Conservation (phyloP, 2,888 invertebrate species). For the Leptogaster cylindrica region DNA sequence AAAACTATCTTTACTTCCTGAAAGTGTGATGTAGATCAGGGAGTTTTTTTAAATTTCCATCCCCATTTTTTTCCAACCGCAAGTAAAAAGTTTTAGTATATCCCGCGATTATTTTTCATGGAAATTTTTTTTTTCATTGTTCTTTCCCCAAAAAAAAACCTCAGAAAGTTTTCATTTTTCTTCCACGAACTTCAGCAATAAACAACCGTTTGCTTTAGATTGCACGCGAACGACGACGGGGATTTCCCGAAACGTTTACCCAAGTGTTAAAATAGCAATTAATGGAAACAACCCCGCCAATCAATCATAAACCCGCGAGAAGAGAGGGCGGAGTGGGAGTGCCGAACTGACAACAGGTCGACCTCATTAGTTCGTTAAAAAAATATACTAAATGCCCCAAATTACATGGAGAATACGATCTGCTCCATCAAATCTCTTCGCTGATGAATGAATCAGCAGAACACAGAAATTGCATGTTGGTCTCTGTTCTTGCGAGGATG, state of each 20-base stretch:
- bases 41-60: no score
- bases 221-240: neutral
- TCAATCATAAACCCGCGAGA: slow-evolving; percentile 2
- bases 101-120: no score
- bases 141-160: no score
- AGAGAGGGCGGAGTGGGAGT: no score
- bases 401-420: neutral
- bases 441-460: slow-evolving; percentile 12
- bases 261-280: slow-evolving; percentile 28
- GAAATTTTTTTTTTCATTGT: no score
- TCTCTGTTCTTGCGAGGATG: no score
- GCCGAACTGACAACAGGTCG: neutral
- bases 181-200: no score
- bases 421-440: neutral
- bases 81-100: no score
- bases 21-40: no score
- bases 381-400: slow-evolving; percentile 3
- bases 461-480: neutral
- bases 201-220: neutral
- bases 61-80: no score
- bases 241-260: neutral
- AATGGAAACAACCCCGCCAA: slow-evolving; percentile 20
- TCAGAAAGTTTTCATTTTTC: no score
- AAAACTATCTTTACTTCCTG: no score
- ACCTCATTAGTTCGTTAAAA: slow-evolving; percentile 3